phyloP scores from a whole-genome alignment of 2,888 invertebrate species.

The Therioaphis trifolii region DNA sequence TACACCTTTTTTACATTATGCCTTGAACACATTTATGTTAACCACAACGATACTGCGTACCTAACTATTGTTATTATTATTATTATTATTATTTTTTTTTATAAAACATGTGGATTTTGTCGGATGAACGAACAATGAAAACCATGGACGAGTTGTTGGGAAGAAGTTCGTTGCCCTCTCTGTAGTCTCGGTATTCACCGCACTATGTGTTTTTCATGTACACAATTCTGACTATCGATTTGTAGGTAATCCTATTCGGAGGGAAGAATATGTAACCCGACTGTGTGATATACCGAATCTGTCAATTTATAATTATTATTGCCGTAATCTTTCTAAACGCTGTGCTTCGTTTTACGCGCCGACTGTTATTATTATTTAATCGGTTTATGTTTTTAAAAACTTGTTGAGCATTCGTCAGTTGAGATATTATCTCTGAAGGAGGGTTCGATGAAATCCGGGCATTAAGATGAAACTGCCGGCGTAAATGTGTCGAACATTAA shows the following conservation, averaged over 20 bases:
- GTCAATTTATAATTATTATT: background rate
- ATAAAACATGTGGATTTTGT: constrained; percentile 50
- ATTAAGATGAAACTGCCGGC: background rate
- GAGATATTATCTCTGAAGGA: constrained; percentile 35
- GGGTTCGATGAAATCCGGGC: background rate
- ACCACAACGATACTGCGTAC: background rate
- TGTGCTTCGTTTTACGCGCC: too few relatives aligned
- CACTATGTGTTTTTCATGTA: constrained; percentile 8
- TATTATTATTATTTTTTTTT: background rate
- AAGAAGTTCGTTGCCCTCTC: constrained; percentile 51
- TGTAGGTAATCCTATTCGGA: constrained; percentile 18
- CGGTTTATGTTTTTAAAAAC: background rate
- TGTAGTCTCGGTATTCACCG: constrained; percentile 11
- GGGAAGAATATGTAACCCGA: background rate
- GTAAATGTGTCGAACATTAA: too few relatives aligned
- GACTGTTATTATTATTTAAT: constrained; percentile 16
- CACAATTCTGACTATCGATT: constrained; percentile 23
- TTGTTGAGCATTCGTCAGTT: background rate
- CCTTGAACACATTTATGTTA: background rate
- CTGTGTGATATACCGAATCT: too few relatives aligned
- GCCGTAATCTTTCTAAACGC: too few relatives aligned
- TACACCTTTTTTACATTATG: too few relatives aligned
- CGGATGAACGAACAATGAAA: constrained; percentile 55
- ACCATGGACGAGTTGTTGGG: constrained; percentile 26
- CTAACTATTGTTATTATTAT: background rate